A percentile compares a stretch with the other conserved stretches of the same genome.
Evolutionary conservation across 1,140 invertebrate genomes (phyloP).

Genomic region (Neomicropteryx cornuta): DNA sequence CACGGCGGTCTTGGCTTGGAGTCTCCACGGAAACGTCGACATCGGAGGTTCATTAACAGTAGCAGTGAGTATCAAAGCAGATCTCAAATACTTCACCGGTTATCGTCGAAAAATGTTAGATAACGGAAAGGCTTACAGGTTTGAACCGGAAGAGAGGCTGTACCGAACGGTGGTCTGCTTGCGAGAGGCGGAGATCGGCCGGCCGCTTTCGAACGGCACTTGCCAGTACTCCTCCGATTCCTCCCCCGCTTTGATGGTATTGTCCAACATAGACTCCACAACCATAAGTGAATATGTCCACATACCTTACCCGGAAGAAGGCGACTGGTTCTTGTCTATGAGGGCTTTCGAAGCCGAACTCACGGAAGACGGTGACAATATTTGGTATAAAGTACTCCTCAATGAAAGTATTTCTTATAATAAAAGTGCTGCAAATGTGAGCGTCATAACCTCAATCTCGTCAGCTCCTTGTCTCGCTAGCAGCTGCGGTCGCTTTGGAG

Average conservation of each 20-base stretch:
- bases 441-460: not conserved
- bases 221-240: slow-evolving; percentile 41
- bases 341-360: slow-evolving; percentile 46
- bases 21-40: slow-evolving; percentile 52
- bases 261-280: slow-evolving; percentile 43
- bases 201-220: slow-evolving; percentile 42
- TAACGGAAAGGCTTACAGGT: slow-evolving; percentile 23
- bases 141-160: slow-evolving; percentile 31
- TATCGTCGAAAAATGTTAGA: slow-evolving; percentile 23
- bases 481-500: slow-evolving; percentile 25
- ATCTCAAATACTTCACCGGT: slow-evolving; percentile 39
- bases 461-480: slow-evolving; percentile 23
- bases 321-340: slow-evolving; percentile 61
- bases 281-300: slow-evolving; percentile 47
- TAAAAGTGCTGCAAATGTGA: not conserved
- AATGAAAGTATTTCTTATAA: not conserved
- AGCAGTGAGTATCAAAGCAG: slow-evolving; percentile 48
- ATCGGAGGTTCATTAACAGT: slow-evolving; percentile 58
- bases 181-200: slow-evolving; percentile 35
- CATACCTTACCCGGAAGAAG: slow-evolving; percentile 69
- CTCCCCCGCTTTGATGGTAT: slow-evolving; percentile 38
- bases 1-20: slow-evolving; percentile 49
- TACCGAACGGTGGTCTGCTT: slow-evolving; percentile 46
- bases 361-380: slow-evolving; percentile 17
- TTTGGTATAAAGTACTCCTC: not conserved